Percentiles rank a stretch among this genome's conserved stretches.
These are phyloP conservation scores for Xylophagus ater DNA, from an alignment of 2,888 invertebrate species.

Conservation along the genomic window DNA sequence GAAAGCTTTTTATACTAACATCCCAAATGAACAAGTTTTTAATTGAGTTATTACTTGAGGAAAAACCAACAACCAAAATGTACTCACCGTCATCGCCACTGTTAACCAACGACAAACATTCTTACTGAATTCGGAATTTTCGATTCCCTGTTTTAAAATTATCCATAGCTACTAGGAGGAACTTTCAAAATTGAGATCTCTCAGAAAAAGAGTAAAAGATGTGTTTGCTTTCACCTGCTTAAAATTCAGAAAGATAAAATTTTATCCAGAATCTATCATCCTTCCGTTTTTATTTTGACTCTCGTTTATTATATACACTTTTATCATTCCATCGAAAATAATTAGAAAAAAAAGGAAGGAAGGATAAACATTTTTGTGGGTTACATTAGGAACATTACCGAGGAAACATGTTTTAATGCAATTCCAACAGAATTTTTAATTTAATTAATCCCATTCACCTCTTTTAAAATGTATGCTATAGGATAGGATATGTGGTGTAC, in stretches of 20 bases:
- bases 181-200: no score
- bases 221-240: slow-evolving; percentile 13
- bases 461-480: no score
- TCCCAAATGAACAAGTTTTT: slow-evolving; percentile 14
- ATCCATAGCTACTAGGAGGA: no score
- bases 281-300: no score
- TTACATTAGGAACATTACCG: slow-evolving; percentile 12
- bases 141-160: no score
- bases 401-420: slow-evolving; percentile 13
- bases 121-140: no score
- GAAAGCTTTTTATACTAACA: slow-evolving; percentile 2
- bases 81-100: slow-evolving; percentile 5
- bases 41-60: slow-evolving; percentile 14
- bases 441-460: slow-evolving; percentile 11
- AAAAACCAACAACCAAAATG: slow-evolving; percentile 15
- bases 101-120: slow-evolving; percentile 10
- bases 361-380: slow-evolving; percentile 1
- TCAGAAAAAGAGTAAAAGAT: no score
- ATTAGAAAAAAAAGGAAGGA: no score
- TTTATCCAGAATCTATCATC: slow-evolving; percentile 12
- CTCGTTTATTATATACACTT: no score
- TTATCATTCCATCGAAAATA: no score
- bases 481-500: no score
- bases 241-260: slow-evolving; percentile 14
- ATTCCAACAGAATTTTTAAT: slow-evolving; percentile 13